Base-by-base conservation (phyloP, 2,797 vertebrate species). In the Varecia variegata region DNA sequence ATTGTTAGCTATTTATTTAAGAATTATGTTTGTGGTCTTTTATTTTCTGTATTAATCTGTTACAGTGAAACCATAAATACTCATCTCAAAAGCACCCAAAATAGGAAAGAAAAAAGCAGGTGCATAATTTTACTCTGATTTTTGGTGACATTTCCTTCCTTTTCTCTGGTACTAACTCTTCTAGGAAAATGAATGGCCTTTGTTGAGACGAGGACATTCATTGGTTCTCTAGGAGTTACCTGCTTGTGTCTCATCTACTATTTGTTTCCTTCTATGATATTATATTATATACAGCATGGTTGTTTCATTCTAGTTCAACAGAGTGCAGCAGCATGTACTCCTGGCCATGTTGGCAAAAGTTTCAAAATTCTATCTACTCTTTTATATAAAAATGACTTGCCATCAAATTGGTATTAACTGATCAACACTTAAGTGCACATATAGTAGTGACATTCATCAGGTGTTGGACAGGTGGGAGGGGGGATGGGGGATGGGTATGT, bases 241-340 rank as follows among this genome's bases (percentile, higher is more conserved):
- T 30, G 30, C 21, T 77, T 10, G n/a, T 8, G 3, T 27, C 21
- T 50, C 23, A 5, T 68, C 38, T 47, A 7, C 12, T 23, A 1
- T 7, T 5, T n/a, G 40, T 12, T 38, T 86, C 50, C 32, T 58
- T 54, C 4, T 56, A 38, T 8, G 6, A 20, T n/a, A 30, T 45
- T 15, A 32, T 32, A 12, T 5, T 17, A 15, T 10, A 7, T 25
- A n/a, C 11, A 21, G 1, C 4, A 2, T 5, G 6, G 15, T 68
- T 38, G 45, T 27, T 67, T n/a, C 27, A 25, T 18, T 17, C 0
- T 13, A 20, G 43, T 7, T 27, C 4, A 45, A 7, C 6, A 9
- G 35, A 30, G 32, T 10, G 38, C 71, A 10, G 38, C 5, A n/a
- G 7, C 2, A 20, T 6, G 21, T 27, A 23, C 13, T 56, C 32